A percentile compares a stretch with the other conserved stretches of the same genome.
phyloP scores from a whole-genome alignment of 2,888 invertebrate species.

The Leptinotarsa tumamoca region DNA sequence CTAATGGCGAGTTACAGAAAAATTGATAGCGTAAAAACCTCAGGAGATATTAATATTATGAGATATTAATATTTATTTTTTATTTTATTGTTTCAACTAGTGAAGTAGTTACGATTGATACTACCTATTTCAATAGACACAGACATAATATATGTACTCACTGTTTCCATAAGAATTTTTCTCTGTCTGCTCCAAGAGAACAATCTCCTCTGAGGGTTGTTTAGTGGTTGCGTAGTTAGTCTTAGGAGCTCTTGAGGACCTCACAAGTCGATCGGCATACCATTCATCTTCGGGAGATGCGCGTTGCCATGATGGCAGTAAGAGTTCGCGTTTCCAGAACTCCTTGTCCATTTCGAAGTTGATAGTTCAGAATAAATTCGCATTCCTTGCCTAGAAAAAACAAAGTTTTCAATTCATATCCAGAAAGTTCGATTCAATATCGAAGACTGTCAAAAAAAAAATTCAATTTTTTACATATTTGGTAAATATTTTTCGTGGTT shows the following conservation, averaged over 20 bases:
- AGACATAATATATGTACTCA: slow-evolving; percentile 26
- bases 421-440: too few relatives aligned
- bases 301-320: slow-evolving; percentile 25
- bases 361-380: slow-evolving; percentile 20
- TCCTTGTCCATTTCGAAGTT: slow-evolving; percentile 31
- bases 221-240: slow-evolving; percentile 22
- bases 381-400: slow-evolving; percentile 32
- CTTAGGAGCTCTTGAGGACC: slow-evolving; percentile 16
- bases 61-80: too few relatives aligned
- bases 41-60: too few relatives aligned
- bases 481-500: too few relatives aligned
- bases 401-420: too few relatives aligned
- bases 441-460: too few relatives aligned
- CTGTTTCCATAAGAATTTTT: slow-evolving; percentile 29
- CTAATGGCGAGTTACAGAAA: too few relatives aligned
- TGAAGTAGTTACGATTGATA: too few relatives aligned
- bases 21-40: too few relatives aligned
- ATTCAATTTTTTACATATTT: too few relatives aligned
- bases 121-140: background rate
- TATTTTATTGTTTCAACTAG: too few relatives aligned
- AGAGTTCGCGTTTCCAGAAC: slow-evolving; percentile 36
- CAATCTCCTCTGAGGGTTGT: slow-evolving; percentile 45
- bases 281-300: background rate
- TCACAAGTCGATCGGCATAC: slow-evolving; percentile 1
- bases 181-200: slow-evolving; percentile 52